phyloP scores from a whole-genome alignment of 1,140 invertebrate species.

The Sminthurinus signatus region DNA sequence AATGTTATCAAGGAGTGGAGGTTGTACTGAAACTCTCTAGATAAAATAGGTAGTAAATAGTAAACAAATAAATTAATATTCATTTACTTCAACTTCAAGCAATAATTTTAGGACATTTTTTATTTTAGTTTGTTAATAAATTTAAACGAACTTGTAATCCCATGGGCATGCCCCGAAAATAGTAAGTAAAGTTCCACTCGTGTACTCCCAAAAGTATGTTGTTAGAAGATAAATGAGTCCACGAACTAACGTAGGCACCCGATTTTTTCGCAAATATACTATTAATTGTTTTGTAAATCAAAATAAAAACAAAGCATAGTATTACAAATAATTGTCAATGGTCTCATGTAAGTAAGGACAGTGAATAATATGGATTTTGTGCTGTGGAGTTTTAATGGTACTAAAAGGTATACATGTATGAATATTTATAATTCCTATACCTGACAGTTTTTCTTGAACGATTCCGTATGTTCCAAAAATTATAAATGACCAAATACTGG shows the following conservation, averaged over 20 bases:
- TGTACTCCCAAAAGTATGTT: constrained; percentile 52
- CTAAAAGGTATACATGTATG: too few relatives aligned
- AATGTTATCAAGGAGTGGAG: constrained; percentile 51
- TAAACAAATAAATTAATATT: not conserved
- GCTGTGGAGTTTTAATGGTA: too few relatives aligned
- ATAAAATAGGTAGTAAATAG: not conserved
- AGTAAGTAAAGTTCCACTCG: constrained; percentile 48
- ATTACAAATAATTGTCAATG: too few relatives aligned
- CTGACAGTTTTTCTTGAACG: constrained; percentile 48
- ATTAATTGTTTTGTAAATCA: too few relatives aligned
- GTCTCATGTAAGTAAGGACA: too few relatives aligned
- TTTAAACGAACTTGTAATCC: constrained; percentile 48
- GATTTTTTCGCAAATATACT: constrained; percentile 41
- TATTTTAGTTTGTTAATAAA: not conserved
- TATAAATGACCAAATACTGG: constrained; percentile 51
- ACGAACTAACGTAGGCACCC: constrained; percentile 46
- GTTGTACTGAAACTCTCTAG: constrained; percentile 47
- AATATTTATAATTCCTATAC: too few relatives aligned
- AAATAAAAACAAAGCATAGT: too few relatives aligned
- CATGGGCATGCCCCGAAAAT: constrained; percentile 52
- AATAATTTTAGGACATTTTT: not conserved
- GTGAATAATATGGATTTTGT: too few relatives aligned
- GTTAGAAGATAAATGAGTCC: constrained; percentile 49
- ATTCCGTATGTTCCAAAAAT: constrained; percentile 50
- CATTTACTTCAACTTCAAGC: not conserved